These are phyloP conservation scores for Lasioglossum albipes DNA, from an alignment of 1,140 invertebrate genomes.

Conservation along the genomic window DNA sequence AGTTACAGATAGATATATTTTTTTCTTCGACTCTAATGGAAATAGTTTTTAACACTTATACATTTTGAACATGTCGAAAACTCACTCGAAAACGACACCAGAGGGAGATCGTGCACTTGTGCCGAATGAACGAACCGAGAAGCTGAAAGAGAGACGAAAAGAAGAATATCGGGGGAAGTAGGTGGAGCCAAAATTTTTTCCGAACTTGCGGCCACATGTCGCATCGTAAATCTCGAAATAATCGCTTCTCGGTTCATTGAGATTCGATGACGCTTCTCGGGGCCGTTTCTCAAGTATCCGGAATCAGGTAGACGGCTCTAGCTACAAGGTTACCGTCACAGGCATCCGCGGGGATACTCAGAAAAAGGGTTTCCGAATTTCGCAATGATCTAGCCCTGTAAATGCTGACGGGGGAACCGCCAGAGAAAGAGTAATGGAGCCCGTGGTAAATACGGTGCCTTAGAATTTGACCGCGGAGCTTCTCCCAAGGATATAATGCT, in stretches of 20 bases:
- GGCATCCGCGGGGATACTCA: conserved; percentile 28
- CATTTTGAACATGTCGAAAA: no score
- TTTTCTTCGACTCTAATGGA: no score
- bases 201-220: conserved; percentile 20
- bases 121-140: background rate
- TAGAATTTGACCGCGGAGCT: background rate
- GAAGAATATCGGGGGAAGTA: background rate
- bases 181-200: background rate
- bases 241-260: conserved; percentile 32
- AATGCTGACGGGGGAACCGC: conserved; percentile 13
- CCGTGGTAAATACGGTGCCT: background rate
- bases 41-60: no score
- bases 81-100: conserved; percentile 7
- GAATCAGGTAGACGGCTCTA: conserved; percentile 35
- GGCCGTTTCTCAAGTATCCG: conserved; percentile 4
- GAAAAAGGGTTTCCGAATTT: conserved; percentile 57
- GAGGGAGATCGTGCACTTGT: background rate
- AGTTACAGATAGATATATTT: background rate
- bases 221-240: conserved; percentile 45
- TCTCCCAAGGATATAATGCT: background rate
- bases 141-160: conserved; percentile 1
- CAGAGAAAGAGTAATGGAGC: conserved; percentile 32
- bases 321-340: background rate
- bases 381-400: conserved; percentile 41
- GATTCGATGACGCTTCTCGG: conserved; percentile 12